Conservation (phyloP, 2,113 vertebrate species). For the Peromyscus leucopus region DNA sequence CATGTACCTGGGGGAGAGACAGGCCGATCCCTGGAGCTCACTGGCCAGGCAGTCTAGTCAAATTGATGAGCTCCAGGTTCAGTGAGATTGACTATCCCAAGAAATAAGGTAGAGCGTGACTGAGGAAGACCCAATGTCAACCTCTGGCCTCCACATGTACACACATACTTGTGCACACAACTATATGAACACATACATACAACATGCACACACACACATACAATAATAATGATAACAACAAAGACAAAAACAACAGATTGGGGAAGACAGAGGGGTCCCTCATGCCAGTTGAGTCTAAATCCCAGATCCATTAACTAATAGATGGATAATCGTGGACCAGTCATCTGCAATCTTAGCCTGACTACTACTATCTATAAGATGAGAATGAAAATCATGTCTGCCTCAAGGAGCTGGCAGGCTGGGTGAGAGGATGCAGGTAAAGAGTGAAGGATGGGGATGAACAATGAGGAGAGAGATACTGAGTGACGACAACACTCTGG, state of each 20-base stretch:
- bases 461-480: not conserved
- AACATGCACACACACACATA: not conserved
- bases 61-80: not conserved
- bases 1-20: not conserved
- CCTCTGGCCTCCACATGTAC: not conserved
- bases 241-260: not conserved
- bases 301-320: not conserved
- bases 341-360: not conserved
- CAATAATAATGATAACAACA: not conserved
- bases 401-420: not conserved
- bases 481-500: accelerated
- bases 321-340: not conserved
- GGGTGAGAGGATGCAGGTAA: not conserved
- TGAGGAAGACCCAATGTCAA: not conserved
- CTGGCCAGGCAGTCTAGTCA: not conserved
- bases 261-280: not conserved
- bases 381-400: not conserved
- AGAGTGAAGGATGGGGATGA: not conserved
- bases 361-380: not conserved
- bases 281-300: not conserved
- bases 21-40: not conserved
- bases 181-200: not conserved
- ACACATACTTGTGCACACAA: not conserved
- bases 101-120: not conserved
- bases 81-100: not conserved